These are phyloP conservation scores for Drosophila tsacasi DNA, from an alignment of 1,140 invertebrate genomes.

Conservation along the genomic window DNA sequence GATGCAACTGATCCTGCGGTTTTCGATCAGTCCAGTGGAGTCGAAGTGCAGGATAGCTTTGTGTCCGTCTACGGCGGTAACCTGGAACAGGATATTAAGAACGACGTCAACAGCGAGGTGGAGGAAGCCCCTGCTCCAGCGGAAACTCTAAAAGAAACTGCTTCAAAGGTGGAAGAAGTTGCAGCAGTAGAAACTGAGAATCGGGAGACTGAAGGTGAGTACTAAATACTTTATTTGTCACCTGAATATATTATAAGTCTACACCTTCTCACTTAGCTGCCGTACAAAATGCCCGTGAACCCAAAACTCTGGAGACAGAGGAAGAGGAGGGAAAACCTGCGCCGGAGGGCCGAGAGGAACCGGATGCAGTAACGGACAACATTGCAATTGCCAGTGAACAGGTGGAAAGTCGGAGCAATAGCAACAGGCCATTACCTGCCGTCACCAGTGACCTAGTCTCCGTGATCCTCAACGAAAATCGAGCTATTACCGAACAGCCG, in stretches of 20 bases:
- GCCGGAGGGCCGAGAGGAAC: not conserved
- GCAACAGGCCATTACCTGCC: too few relatives aligned
- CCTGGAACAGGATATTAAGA: conserved; percentile 66
- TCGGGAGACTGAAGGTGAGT: conserved; percentile 38
- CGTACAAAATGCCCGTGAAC: conserved; percentile 50
- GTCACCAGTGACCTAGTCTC: conserved; percentile 45
- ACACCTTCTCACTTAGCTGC: not conserved
- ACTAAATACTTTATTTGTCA: not conserved
- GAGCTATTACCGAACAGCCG: conserved; percentile 67
- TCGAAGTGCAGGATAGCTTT: conserved; percentile 38
- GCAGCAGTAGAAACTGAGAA: conserved; percentile 1
- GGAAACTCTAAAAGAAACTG: conserved; percentile 26
- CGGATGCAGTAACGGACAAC: conserved; percentile 19
- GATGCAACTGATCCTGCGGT: conserved; percentile 6
- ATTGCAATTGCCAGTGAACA: conserved; percentile 12
- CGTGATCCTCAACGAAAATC: conserved; percentile 63
- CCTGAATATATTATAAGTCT: not conserved
- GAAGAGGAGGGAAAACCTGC: conserved; percentile 2
- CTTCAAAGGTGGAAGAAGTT: not conserved
- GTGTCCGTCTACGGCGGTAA: conserved; percentile 52
- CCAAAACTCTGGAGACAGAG: conserved; percentile 49
- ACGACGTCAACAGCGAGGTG: conserved; percentile 70
- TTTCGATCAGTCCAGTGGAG: not conserved
- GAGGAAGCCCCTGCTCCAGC: conserved; percentile 44
- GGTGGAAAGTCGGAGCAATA: conserved; percentile 8